Evolutionary conservation across 1,140 invertebrate genomes (phyloP).

Genomic region (Babylonia areolata): DNA sequence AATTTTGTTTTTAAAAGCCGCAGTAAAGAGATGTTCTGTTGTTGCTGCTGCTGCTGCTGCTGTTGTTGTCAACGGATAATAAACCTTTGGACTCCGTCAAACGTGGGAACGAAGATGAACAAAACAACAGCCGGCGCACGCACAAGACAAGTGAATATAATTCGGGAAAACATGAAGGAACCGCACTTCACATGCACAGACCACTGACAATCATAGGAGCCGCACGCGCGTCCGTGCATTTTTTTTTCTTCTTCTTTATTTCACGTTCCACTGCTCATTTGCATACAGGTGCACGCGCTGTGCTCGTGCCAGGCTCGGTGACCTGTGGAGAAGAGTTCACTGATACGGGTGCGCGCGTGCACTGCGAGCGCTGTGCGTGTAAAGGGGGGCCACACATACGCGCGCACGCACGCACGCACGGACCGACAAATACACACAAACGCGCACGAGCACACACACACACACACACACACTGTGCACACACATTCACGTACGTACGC

Average conservation of each 20-base stretch:
- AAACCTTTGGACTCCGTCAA: too few species aligned
- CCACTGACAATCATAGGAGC: background rate
- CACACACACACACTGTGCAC: background rate
- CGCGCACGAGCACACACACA: background rate
- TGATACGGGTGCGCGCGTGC: background rate
- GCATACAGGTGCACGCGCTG: background rate
- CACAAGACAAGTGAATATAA: too few species aligned
- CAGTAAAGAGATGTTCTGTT: too few species aligned
- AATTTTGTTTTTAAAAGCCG: too few species aligned
- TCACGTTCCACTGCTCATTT: background rate
- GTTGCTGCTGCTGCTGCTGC: too few species aligned
- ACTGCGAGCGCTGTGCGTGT: background rate
- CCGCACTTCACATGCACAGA: too few species aligned
- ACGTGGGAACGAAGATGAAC: too few species aligned
- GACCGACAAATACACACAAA: background rate
- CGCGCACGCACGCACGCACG: slow-evolving; percentile 1
- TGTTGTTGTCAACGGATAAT: too few species aligned
- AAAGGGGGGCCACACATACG: background rate
- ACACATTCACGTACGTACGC: background rate
- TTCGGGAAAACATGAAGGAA: too few species aligned
- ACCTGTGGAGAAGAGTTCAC: background rate
- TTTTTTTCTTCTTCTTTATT: too few species aligned
- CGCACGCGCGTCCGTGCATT: background rate
- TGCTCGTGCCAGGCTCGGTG: background rate
- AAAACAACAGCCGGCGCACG: too few species aligned